phyloP scores from a whole-genome alignment of 2,797 vertebrate genomes.

The Typhlichthys subterraneus region DNA sequence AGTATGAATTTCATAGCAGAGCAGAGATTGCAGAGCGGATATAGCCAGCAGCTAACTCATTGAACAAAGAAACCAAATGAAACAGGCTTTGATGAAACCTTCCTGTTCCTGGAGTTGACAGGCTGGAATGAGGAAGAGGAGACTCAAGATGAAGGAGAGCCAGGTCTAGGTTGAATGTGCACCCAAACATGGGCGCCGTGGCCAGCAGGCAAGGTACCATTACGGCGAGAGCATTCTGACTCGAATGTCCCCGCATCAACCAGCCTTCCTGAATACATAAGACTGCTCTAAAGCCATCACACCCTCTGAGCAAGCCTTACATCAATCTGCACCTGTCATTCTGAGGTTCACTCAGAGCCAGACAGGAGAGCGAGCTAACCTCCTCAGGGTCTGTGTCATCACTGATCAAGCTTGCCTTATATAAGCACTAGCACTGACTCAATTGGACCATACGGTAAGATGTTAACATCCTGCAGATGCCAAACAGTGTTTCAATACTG shows the following conservation, averaged over 20 bases:
- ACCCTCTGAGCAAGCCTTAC: constrained; percentile 42
- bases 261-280: constrained; percentile 39
- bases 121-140: constrained; percentile 46
- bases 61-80: constrained; percentile 37
- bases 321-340: constrained; percentile 60
- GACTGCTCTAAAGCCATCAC: constrained; percentile 31
- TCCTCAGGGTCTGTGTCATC: constrained; percentile 53
- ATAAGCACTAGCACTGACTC: constrained; percentile 34
- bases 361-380: constrained; percentile 45
- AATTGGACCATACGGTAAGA: constrained; percentile 41
- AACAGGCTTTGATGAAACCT: constrained; percentile 19
- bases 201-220: constrained; percentile 31
- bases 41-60: constrained; percentile 35
- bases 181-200: constrained; percentile 24
- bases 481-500: neutral
- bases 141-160: constrained; percentile 30
- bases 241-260: constrained; percentile 49
- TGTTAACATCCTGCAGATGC: constrained; percentile 8
- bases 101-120: constrained; percentile 49
- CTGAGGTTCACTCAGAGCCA: constrained; percentile 36
- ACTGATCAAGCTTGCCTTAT: constrained; percentile 58
- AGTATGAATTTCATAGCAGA: neutral
- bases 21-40: constrained; percentile 1
- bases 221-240: constrained; percentile 58
- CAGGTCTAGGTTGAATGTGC: constrained; percentile 12